A percentile compares a stretch with the other conserved stretches of the same genome.
These are phyloP conservation scores for Rosalia funebris DNA, from an alignment of 2,888 invertebrate genomes.

Conservation along the genomic window DNA sequence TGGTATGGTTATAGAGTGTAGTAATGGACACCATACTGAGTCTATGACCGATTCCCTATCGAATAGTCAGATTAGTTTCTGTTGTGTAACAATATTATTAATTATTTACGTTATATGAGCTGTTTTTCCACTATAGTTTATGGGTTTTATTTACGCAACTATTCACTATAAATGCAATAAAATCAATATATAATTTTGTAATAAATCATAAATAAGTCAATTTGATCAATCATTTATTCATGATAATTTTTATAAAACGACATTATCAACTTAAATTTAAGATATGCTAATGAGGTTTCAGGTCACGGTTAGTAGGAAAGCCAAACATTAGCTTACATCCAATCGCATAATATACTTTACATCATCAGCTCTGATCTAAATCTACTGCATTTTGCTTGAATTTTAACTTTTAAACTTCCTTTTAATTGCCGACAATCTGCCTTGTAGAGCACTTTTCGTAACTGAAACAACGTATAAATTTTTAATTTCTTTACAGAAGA, in stretches of 20 bases:
- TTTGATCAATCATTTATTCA: background rate
- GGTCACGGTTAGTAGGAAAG: constrained; percentile 16
- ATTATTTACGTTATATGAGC: no score
- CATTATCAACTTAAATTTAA: background rate
- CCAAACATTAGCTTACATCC: constrained; percentile 20
- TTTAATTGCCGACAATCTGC: constrained; percentile 40
- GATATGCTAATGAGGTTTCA: background rate
- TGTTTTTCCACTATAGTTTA: no score
- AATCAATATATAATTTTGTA: no score
- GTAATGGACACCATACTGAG: no score
- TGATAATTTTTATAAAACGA: background rate
- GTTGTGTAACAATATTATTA: no score
- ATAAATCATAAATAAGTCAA: no score
- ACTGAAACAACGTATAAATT: constrained; percentile 42
- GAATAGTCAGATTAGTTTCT: no score
- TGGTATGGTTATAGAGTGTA: no score
- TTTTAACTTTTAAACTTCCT: constrained; percentile 41
- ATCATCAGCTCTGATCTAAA: constrained; percentile 10
- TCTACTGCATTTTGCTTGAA: constrained; percentile 17
- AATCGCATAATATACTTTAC: constrained; percentile 14
- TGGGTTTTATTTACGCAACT: no score
- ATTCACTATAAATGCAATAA: no score
- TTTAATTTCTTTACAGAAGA: constrained; percentile 23
- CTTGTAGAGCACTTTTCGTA: constrained; percentile 41
- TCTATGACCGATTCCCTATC: no score